Percentiles rank a stretch among this genome's conserved stretches.
phyloP scores from a whole-genome alignment of 2,113 vertebrate species.

The Takifugu bimaculatus region DNA sequence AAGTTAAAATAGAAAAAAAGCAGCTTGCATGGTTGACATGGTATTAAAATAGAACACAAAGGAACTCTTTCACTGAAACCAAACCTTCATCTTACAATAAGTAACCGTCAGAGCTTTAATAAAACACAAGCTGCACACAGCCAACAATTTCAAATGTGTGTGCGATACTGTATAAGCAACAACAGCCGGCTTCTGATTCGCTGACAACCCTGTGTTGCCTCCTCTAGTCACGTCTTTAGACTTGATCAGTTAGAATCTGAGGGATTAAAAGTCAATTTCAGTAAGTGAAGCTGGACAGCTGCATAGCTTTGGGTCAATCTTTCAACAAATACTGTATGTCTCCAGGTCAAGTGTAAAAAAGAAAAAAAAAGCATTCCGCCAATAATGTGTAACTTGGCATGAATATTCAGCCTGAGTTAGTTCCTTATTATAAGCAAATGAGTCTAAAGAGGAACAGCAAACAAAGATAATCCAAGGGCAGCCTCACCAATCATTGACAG shows the following conservation, averaged over 20 bases:
- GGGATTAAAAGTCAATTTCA: too few relatives aligned
- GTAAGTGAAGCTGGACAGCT: too few relatives aligned
- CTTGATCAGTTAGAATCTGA: not conserved
- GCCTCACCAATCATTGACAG: conserved; percentile 64
- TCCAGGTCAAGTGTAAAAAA: too few relatives aligned
- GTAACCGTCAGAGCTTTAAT: not conserved
- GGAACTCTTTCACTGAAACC: too few relatives aligned
- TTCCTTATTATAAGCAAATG: conserved; percentile 21
- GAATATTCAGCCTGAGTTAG: conserved; percentile 3
- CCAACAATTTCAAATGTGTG: too few relatives aligned
- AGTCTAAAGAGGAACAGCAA: conserved; percentile 30
- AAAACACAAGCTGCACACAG: not conserved
- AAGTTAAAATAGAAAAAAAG: not conserved
- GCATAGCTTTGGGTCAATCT: too few relatives aligned
- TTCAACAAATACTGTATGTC: too few relatives aligned
- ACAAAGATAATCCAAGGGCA: conserved; percentile 54
- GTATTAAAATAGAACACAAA: not conserved
- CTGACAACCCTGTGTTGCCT: not conserved
- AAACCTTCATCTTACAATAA: not conserved
- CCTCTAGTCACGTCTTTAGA: too few relatives aligned
- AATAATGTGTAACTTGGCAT: not conserved
- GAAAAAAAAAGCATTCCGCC: too few relatives aligned
- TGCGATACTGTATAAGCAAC: not conserved
- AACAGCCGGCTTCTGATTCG: not conserved
- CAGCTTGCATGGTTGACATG: not conserved